Percentiles rank a stretch among this genome's conserved stretches.
phyloP scores from a whole-genome alignment of 2,113 vertebrate species.

The Bungarus multicinctus region DNA sequence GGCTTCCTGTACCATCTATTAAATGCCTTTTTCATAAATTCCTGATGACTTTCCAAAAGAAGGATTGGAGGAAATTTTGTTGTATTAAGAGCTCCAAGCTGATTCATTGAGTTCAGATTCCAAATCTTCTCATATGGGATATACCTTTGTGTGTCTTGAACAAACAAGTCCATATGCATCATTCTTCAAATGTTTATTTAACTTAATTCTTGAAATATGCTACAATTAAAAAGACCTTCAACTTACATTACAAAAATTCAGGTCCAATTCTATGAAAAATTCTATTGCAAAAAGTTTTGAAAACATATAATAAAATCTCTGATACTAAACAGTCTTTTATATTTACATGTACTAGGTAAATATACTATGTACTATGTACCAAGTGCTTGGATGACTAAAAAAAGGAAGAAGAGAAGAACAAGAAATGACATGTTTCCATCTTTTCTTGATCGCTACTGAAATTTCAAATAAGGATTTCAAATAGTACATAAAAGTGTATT shows the following conservation, averaged over 20 bases:
- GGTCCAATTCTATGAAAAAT: neutral
- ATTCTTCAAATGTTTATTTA: neutral
- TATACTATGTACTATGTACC: too few species aligned
- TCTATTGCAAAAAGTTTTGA: neutral
- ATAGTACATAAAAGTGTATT: neutral
- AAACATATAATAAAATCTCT: neutral
- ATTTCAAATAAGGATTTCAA: neutral
- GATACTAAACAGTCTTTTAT: neutral
- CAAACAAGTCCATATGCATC: neutral
- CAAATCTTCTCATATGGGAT: neutral
- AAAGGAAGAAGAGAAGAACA: neutral
- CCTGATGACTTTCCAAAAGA: neutral
- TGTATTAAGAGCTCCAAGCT: neutral
- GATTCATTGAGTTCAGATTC: neutral
- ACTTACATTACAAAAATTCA: neutral
- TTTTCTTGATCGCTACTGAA: neutral
- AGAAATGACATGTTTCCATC: neutral
- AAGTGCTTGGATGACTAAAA: neutral
- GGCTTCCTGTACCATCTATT: neutral
- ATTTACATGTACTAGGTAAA: too few species aligned
- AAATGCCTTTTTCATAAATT: neutral
- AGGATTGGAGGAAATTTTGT: neutral
- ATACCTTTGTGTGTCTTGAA: neutral
- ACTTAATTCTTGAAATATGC: neutral
- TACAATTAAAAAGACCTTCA: neutral